A percentile compares a stretch with the other conserved stretches of the same genome.
phyloP scores from a whole-genome alignment of 2,888 invertebrate species.

The Agrotis segetum region DNA sequence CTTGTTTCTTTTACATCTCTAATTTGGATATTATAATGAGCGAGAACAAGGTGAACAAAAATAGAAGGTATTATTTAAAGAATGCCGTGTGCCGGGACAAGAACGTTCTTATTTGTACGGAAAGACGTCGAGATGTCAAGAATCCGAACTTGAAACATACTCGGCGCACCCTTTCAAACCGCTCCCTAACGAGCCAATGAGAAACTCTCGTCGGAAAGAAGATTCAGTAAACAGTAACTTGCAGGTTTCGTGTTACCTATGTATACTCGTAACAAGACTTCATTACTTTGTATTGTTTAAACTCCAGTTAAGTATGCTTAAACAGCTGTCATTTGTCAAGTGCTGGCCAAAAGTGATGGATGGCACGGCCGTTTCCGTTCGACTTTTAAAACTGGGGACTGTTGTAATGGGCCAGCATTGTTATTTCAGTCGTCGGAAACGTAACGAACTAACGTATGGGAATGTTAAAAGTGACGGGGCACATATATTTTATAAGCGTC shows the following conservation, averaged over 20 bases:
- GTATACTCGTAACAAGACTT: slow-evolving; percentile 59
- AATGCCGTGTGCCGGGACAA: slow-evolving; percentile 23
- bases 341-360: slow-evolving; percentile 84
- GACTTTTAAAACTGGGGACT: slow-evolving; percentile 72
- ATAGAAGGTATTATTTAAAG: slow-evolving; percentile 40
- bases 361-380: slow-evolving; percentile 80
- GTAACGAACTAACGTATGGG: slow-evolving; percentile 86
- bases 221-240: slow-evolving; percentile 60
- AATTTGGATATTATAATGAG: slow-evolving; percentile 32
- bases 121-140: slow-evolving; percentile 48
- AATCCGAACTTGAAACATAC: slow-evolving; percentile 46
- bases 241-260: slow-evolving; percentile 64
- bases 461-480: slow-evolving; percentile 85
- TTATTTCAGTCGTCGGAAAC: slow-evolving; percentile 89
- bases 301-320: slow-evolving; percentile 66
- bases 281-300: slow-evolving; percentile 73
- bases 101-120: slow-evolving; percentile 53
- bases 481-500: slow-evolving; percentile 86
- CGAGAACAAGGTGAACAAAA: slow-evolving; percentile 26
- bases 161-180: slow-evolving; percentile 39
- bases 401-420: slow-evolving; percentile 81
- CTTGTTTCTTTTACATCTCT: not conserved
- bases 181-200: slow-evolving; percentile 55
- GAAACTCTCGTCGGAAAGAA: slow-evolving; percentile 39
- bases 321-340: slow-evolving; percentile 79